Evolutionary conservation across 2,797 vertebrate genomes (phyloP), one percentile per base, ranked within the genome.

Genomic region (Botia kubotai): DNA sequence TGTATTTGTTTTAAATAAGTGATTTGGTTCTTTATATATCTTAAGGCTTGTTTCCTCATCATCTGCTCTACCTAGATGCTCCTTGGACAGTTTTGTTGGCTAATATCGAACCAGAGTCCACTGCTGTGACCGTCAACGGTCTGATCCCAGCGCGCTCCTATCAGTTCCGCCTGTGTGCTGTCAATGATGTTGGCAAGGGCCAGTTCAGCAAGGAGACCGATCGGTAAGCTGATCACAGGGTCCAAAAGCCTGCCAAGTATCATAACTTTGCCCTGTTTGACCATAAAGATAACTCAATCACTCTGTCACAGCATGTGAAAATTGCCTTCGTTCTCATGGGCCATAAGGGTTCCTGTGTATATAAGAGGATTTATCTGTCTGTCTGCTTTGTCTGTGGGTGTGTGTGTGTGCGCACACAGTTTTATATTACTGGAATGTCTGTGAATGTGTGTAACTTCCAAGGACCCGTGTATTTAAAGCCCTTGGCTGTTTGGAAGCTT

Each of bases 191-290:
- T 88, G 97, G 97, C 72, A 97, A 95, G 83, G 96, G 98, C 0
- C 96, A 97, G 85, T 97, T 97, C 93, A 98, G 97, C 93, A 97
- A 96, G 88, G 97, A 98, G 92, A 98, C 97, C 0, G 96, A 97
- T 79, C 96, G 97, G 97, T 98, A 88, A 95, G 95, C 39, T 33
- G 69, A 16, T 39, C 68, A 69, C 48, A 17, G 63, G 33, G 67
- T 76, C 67, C 48, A 70, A 72, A 75, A 75, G 21, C 57, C 67
- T 16, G 57, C 17, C 1, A 17, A 36, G 68, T 65, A 26, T 12
- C 29, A 55, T n/a, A 12, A 5, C 68, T 68, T 23, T 77, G 50
- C 57, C 17, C 29, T 6, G 48, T 55, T 7, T 77, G 36, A 71
- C 57, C 36, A 19, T 63, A 48, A 66, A 72, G 46, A 71, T 71